Evolutionary conservation across 2,888 invertebrate species (phyloP).

Genomic region (Parapristionchus giblindavisi): DNA sequence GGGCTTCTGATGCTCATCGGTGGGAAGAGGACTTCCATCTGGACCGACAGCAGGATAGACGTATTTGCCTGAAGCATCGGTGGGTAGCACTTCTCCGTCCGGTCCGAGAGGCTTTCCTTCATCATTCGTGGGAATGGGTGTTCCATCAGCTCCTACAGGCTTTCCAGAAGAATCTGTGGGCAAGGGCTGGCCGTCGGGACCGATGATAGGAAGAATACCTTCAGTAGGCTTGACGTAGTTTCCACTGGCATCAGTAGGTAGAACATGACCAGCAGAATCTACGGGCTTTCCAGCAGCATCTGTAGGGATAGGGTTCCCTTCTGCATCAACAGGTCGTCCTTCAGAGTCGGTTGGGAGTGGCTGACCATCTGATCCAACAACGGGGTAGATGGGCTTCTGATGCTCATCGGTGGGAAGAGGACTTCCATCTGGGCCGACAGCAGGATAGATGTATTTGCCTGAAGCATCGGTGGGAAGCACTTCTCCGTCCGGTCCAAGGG

Average conservation of each 20-base stretch:
- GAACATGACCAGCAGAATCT: conserved; percentile 24
- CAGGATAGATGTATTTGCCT: conserved; percentile 46
- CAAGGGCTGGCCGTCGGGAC: conserved; percentile 22
- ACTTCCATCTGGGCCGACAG: conserved; percentile 45
- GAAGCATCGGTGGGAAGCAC: conserved; percentile 47
- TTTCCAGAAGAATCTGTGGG: conserved; percentile 26
- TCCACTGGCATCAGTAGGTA: conserved; percentile 43
- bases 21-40: conserved; percentile 41
- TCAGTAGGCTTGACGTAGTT: conserved; percentile 47
- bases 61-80: conserved; percentile 47
- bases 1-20: conserved; percentile 41
- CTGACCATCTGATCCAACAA: conserved; percentile 38
- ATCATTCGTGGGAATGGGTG: conserved; percentile 41
- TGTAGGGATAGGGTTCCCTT: conserved; percentile 50
- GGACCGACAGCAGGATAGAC: conserved; percentile 43
- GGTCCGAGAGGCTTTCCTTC: conserved; percentile 47
- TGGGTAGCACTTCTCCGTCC: conserved; percentile 44
- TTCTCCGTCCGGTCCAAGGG: conserved; percentile 38
- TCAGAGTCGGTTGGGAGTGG: conserved; percentile 42
- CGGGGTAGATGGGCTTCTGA: conserved; percentile 37
- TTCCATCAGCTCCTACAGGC: conserved; percentile 37
- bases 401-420: conserved; percentile 47
- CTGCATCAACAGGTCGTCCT: conserved; percentile 43
- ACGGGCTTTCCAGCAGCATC: conserved; percentile 47
- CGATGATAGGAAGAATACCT: no score